Percentiles rank a stretch among this genome's conserved stretches.
These are phyloP conservation scores for Drosophila nigrodunni DNA, from an alignment of 1,140 invertebrate species.

Conservation along the genomic window DNA sequence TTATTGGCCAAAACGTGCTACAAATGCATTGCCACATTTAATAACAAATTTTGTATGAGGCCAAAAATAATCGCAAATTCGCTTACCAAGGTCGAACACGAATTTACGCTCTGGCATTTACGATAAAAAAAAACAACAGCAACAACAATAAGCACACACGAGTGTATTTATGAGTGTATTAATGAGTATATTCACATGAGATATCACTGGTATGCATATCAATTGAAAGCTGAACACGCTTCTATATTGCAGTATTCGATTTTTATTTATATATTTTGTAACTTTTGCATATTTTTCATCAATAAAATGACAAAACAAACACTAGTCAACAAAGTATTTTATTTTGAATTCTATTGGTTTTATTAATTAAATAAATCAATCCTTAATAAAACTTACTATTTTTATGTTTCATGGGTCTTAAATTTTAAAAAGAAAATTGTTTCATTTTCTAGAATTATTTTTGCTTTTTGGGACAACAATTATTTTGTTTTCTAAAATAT, in stretches of 20 bases:
- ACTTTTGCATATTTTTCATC: background rate
- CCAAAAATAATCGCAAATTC: conserved; percentile 39
- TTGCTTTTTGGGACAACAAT: no score
- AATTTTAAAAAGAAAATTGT: no score
- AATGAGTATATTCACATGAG: conserved; percentile 19
- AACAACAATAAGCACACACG: conserved; percentile 5
- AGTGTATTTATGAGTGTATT: conserved; percentile 18
- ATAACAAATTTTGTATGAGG: conserved; percentile 4
- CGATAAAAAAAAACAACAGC: background rate
- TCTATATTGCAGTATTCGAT: background rate
- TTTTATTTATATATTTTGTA: background rate
- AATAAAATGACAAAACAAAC: background rate
- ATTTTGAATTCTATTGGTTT: no score
- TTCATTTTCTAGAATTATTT: no score
- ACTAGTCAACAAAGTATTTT: no score
- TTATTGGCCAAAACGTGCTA: conserved; percentile 36
- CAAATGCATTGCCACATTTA: conserved; percentile 28
- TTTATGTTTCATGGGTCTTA: no score
- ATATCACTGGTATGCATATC: conserved; percentile 30
- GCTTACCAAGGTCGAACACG: conserved; percentile 41
- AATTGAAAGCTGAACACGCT: conserved; percentile 30
- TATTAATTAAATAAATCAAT: no score
- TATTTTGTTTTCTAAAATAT: no score
- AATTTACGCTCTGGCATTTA: conserved; percentile 45
- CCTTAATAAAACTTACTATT: no score